Percentiles rank a stretch among this genome's conserved stretches.
Conservation (phyloP, 2,113 vertebrate genomes). For the Scatophagus argus region DNA sequence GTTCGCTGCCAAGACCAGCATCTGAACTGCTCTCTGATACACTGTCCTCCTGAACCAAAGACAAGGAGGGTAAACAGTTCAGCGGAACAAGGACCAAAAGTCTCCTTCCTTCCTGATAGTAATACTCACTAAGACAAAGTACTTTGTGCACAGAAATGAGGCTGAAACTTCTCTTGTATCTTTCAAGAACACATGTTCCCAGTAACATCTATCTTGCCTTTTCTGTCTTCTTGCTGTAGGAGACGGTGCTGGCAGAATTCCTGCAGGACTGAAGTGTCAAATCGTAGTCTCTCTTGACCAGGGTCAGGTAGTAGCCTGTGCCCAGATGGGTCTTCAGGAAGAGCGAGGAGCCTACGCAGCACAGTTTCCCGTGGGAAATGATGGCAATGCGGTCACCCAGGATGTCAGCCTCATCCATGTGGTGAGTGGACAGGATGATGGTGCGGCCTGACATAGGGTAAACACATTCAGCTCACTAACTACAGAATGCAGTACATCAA, state of each 20-base stretch:
- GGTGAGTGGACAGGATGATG: conserved; percentile 97
- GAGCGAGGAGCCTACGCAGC: conserved; percentile 95
- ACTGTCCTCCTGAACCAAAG: conserved; percentile 90
- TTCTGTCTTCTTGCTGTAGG: conserved; percentile 91
- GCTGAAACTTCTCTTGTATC: neutral
- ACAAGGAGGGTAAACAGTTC: conserved; percentile 29
- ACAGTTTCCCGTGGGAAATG: conserved; percentile 97
- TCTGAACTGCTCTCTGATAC: conserved; percentile 98
- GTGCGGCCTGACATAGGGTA: conserved; percentile 88
- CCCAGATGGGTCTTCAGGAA: conserved; percentile 97
- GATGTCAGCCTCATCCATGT: conserved; percentile 99
- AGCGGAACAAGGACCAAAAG: neutral
- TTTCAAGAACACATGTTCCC: neutral
- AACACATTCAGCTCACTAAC: neutral
- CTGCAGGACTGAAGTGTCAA: conserved; percentile 93
- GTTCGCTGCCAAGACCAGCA: conserved; percentile 97
- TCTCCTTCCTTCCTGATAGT: neutral
- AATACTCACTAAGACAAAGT: neutral
- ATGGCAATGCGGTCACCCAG: conserved; percentile 97
- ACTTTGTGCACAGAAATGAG: neutral
- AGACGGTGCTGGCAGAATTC: conserved; percentile 95
- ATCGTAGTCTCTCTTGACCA: conserved; percentile 97
- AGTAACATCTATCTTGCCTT: conserved; percentile 62
- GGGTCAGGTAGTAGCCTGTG: conserved; percentile 96
- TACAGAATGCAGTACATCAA: neutral